phyloP scores from a whole-genome alignment of 2,113 vertebrate species.

The Danionella cerebrum region DNA sequence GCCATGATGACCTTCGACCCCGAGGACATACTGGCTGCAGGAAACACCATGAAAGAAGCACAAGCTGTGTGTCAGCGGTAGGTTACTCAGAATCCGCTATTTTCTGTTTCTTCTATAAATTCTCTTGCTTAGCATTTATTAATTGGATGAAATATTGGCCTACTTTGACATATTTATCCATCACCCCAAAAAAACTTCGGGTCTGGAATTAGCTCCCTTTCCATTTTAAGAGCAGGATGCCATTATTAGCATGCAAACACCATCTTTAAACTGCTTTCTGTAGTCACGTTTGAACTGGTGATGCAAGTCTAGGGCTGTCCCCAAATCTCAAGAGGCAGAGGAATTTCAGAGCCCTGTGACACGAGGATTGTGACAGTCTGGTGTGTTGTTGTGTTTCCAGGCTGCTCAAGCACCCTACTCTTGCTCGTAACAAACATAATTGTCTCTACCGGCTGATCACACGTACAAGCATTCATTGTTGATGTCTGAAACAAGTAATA shows the following conservation, averaged over 20 bases:
- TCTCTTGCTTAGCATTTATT: background rate
- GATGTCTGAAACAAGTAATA: no score
- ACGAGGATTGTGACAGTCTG: slow-evolving; percentile 27
- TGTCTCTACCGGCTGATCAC: background rate
- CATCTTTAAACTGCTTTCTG: background rate
- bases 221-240: background rate
- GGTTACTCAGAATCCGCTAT: no score
- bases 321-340: background rate
- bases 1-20: slow-evolving; percentile 98
- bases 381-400: slow-evolving; percentile 49
- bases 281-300: background rate
- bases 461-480: no score
- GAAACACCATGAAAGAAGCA: slow-evolving; percentile 93
- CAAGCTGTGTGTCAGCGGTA: slow-evolving; percentile 86
- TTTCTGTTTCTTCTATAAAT: background rate
- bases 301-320: slow-evolving; percentile 3
- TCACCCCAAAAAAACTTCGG: no score
- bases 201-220: background rate
- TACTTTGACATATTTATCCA: no score
- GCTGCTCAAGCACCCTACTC: no score
- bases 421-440: no score
- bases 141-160: no score
- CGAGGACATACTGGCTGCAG: slow-evolving; percentile 82
- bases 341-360: slow-evolving; percentile 34
- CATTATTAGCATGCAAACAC: background rate